A percentile compares a stretch with the other conserved stretches of the same genome.
Evolutionary conservation across 2,888 invertebrate genomes (phyloP).

Genomic region (Microchrysa polita): DNA sequence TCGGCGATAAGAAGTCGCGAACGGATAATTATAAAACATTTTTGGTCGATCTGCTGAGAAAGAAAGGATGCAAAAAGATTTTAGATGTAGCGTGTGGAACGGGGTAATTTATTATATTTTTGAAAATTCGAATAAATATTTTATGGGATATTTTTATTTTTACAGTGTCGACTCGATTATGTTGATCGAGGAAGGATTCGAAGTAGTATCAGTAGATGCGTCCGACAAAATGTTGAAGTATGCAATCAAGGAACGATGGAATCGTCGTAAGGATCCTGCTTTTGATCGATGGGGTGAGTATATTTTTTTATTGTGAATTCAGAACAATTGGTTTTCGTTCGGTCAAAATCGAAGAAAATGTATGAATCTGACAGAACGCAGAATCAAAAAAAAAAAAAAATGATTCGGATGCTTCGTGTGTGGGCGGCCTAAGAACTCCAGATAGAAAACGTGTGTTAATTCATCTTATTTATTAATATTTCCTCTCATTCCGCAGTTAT

Average conservation of each 20-base stretch:
- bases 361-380: too few species aligned
- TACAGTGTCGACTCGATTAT: constrained; percentile 85
- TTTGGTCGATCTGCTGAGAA: constrained; percentile 74
- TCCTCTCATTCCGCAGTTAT: constrained; percentile 74
- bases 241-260: constrained; percentile 87
- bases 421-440: too few species aligned
- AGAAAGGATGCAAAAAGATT: constrained; percentile 76
- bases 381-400: too few species aligned
- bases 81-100: constrained; percentile 91
- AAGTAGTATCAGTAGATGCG: constrained; percentile 86
- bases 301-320: neutral
- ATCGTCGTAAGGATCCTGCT: constrained; percentile 76
- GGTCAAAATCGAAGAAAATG: too few species aligned
- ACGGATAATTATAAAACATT: constrained; percentile 87
- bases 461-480: too few species aligned
- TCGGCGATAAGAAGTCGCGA: constrained; percentile 84
- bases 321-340: neutral
- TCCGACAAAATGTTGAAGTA: constrained; percentile 94
- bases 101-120: constrained; percentile 69
- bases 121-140: too few species aligned
- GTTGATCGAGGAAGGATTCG: constrained; percentile 87
- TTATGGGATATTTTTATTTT: too few species aligned
- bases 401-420: too few species aligned
- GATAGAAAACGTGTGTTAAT: too few species aligned
- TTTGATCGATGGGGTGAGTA: constrained; percentile 86